These are phyloP conservation scores for Thinocorus orbignyianus DNA, from an alignment of 2,113 vertebrate genomes.

Conservation along the genomic window DNA sequence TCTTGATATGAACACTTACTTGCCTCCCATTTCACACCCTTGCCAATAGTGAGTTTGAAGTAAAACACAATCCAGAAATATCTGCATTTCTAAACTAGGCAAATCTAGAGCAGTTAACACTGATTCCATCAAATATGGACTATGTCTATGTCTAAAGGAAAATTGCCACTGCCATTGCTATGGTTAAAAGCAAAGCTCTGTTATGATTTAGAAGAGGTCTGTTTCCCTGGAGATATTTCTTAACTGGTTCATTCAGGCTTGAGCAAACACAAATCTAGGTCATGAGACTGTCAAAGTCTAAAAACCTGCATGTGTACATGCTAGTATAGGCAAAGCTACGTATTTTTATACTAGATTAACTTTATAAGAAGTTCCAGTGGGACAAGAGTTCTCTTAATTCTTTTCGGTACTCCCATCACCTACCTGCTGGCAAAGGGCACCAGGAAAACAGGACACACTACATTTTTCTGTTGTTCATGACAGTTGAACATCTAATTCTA, in stretches of 20 bases:
- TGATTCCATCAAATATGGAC: not conserved
- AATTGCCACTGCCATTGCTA: not conserved
- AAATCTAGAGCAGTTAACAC: not conserved
- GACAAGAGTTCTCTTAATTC: not conserved
- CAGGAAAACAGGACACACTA: not conserved
- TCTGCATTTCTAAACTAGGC: not conserved
- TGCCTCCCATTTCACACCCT: not conserved
- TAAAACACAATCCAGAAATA: not conserved
- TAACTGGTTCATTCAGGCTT: conserved; percentile 18
- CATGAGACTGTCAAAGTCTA: not conserved
- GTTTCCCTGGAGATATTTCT: conserved; percentile 14
- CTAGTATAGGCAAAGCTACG: not conserved
- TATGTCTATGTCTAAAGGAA: not conserved
- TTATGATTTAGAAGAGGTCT: not conserved
- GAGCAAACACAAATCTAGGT: conserved; percentile 60
- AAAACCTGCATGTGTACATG: not conserved
- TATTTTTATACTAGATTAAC: not conserved
- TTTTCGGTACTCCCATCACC: not conserved
- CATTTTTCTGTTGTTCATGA: not conserved
- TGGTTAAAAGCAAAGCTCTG: not conserved
- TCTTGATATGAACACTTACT: not conserved
- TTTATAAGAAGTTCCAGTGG: not conserved
- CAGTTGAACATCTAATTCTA: not conserved
- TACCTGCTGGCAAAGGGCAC: not conserved
- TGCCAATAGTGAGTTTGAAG: not conserved